These are phyloP conservation scores for Muscicapa adusta DNA, from an alignment of 2,113 vertebrate species.

Conservation along the genomic window DNA sequence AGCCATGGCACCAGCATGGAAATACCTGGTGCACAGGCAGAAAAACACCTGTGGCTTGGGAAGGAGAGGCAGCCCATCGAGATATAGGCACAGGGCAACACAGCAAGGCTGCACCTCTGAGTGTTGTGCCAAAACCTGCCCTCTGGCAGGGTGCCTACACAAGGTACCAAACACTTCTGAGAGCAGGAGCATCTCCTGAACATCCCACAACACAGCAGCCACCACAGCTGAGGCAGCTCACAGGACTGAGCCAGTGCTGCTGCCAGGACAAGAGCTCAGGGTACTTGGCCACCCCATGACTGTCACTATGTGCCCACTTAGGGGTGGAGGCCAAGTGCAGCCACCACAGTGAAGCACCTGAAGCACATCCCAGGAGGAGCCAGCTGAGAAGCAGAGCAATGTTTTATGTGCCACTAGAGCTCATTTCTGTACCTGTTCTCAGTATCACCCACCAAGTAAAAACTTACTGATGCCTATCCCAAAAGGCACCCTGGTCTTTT, in stretches of 20 bases:
- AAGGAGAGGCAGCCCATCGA: fast-evolving
- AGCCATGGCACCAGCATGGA: neutral
- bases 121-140: neutral
- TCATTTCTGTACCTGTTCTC: neutral
- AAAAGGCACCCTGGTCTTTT: neutral
- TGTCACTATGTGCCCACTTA: neutral
- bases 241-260: fast-evolving
- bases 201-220: fast-evolving
- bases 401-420: neutral
- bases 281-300: fast-evolving
- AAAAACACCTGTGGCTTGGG: neutral
- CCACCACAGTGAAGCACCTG: neutral
- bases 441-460: neutral
- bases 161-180: neutral
- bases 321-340: neutral
- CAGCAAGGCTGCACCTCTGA: fast-evolving
- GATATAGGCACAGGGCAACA: fast-evolving
- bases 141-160: neutral
- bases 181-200: neutral
- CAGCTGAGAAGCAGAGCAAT: neutral
- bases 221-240: neutral
- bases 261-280: neutral
- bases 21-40: neutral
- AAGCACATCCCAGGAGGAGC: neutral
- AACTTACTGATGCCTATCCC: neutral